Percentiles rank a stretch among this genome's conserved stretches.
Evolutionary conservation across 2,797 vertebrate genomes (phyloP).

Genomic region (Gorsachius magnificus): DNA sequence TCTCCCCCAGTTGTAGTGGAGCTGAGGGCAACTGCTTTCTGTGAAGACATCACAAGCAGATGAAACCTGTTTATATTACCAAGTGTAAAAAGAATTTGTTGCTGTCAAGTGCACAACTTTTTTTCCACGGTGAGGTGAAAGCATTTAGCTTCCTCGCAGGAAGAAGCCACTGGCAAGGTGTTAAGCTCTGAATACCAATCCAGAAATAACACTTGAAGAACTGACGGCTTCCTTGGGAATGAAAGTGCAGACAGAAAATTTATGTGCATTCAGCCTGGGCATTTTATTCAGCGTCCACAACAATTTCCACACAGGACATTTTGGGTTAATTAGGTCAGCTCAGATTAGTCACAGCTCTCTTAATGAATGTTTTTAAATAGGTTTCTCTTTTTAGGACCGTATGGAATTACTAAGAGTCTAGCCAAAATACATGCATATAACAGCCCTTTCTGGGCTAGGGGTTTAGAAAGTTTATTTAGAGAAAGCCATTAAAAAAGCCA

Average conservation of each 20-base stretch:
- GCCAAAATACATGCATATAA: background rate
- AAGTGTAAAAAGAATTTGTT: constrained; percentile 7
- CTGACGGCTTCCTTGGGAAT: constrained; percentile 34
- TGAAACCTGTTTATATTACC: background rate
- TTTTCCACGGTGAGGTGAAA: background rate
- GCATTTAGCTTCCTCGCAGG: background rate
- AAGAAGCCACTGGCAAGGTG: constrained; percentile 23
- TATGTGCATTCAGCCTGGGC: background rate
- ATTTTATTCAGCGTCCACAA: constrained; percentile 24
- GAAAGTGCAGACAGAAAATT: constrained; percentile 12
- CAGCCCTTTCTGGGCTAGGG: constrained; percentile 19
- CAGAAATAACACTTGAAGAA: constrained; percentile 52
- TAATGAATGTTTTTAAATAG: constrained; percentile 36
- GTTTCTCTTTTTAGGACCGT: constrained; percentile 13
- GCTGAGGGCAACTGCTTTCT: background rate
- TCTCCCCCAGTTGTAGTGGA: background rate
- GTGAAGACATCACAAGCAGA: background rate
- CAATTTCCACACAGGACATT: constrained; percentile 42
- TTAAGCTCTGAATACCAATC: constrained; percentile 46
- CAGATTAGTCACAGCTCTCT: constrained; percentile 59
- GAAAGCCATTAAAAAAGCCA: constrained; percentile 20
- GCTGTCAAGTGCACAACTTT: background rate
- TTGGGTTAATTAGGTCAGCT: constrained; percentile 64
- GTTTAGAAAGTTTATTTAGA: constrained; percentile 35
- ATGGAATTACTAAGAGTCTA: constrained; percentile 6